Conservation (phyloP, 2,113 vertebrate species). For the Nothobranchius furzeri region DNA sequence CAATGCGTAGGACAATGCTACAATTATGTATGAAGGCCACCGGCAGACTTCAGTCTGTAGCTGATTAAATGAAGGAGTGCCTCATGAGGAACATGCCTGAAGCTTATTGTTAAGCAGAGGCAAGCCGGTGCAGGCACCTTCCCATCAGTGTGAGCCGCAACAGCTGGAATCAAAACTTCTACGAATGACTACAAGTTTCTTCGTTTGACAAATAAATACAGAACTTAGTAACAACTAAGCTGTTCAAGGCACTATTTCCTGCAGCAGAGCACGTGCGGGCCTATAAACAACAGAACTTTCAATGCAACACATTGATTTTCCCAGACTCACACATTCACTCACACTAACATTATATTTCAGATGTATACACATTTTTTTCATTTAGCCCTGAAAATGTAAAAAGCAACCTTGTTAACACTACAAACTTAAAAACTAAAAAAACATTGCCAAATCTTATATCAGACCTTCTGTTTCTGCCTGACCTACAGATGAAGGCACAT, state of each 20-base stretch:
- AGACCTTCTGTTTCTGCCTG: background rate
- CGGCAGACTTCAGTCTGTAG: slow-evolving; percentile 23
- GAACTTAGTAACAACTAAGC: slow-evolving; percentile 19
- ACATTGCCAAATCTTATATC: slow-evolving; percentile 1
- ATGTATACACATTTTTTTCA: slow-evolving; percentile 19
- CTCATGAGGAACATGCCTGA: slow-evolving; percentile 26
- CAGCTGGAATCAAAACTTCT: background rate
- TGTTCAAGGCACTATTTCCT: slow-evolving; percentile 63
- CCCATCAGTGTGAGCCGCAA: background rate
- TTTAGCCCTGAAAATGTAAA: slow-evolving; percentile 61
- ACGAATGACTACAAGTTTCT: slow-evolving; percentile 10
- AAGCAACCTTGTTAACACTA: slow-evolving; percentile 66
- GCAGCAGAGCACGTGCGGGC: slow-evolving; percentile 23
- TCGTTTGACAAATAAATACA: slow-evolving; percentile 27
- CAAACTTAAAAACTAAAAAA: slow-evolving; percentile 2
- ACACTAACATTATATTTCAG: slow-evolving; percentile 3
- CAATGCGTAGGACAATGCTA: slow-evolving; percentile 43
- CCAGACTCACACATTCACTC: slow-evolving; percentile 13
- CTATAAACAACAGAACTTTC: slow-evolving; percentile 38
- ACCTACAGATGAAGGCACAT: background rate
- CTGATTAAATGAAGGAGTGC: slow-evolving; percentile 25
- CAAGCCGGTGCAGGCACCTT: slow-evolving; percentile 40
- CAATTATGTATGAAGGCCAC: slow-evolving; percentile 33
- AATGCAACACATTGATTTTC: slow-evolving; percentile 14
- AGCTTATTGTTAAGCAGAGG: slow-evolving; percentile 36